A percentile compares a stretch with the other conserved stretches of the same genome.
phyloP scores from a whole-genome alignment of 2,113 vertebrate species.

The Jaculus jaculus region DNA sequence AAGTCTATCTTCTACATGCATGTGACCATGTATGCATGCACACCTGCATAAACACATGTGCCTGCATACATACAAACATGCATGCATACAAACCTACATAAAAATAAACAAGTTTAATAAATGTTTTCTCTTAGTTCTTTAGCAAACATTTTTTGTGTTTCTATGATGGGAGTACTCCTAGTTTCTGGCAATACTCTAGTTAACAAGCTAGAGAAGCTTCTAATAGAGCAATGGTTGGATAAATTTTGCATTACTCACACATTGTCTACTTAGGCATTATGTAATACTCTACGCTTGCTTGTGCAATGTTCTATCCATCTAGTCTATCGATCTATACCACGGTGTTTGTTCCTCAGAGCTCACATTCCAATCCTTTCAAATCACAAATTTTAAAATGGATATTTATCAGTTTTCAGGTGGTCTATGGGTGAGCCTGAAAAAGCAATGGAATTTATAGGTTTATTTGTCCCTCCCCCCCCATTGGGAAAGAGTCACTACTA shows the following conservation, averaged over 20 bases:
- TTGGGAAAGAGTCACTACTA: not conserved
- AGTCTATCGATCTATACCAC: rapidly evolving
- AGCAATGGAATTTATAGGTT: not conserved
- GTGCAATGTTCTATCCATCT: not conserved
- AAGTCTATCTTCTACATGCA: no score
- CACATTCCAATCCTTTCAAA: not conserved
- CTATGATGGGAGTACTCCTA: not conserved
- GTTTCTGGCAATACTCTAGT: not conserved
- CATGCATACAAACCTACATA: not conserved
- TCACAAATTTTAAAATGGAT: not conserved
- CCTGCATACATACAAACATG: not conserved
- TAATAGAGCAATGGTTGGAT: not conserved
- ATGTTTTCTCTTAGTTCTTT: not conserved
- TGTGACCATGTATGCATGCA: no score
- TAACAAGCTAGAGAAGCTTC: not conserved
- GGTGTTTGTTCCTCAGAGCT: not conserved
- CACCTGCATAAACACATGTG: no score
- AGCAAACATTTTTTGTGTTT: not conserved
- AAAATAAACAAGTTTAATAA: slow-evolving; percentile 11
- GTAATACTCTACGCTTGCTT: not conserved
- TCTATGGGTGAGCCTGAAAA: not conserved
- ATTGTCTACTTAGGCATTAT: not conserved
- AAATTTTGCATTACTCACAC: not conserved
- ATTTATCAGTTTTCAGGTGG: not conserved
- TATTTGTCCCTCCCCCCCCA: no score